Base-by-base conservation (phyloP, 2,888 invertebrate genomes). In the Stenolophus ochropezus region DNA sequence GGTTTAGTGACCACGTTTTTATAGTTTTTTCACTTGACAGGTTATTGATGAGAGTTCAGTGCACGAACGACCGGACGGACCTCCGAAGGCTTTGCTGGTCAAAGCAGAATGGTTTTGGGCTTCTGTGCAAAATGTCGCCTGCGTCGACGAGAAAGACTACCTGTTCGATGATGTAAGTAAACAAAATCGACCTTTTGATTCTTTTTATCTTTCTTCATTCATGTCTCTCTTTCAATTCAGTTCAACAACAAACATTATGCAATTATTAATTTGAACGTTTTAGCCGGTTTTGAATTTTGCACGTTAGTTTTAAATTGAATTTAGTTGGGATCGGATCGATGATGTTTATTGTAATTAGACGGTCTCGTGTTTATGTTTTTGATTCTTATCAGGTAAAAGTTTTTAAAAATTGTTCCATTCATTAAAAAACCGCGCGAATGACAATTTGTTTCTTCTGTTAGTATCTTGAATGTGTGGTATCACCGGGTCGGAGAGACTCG, bases 61-160 rank as follows among this genome's bases (percentile, higher is more conserved):
- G 84, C 94, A 94, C 58, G 95, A 95, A 86, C 86, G 87, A 79
- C 93, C 94, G 80, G 93, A 94, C 83, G 90, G 89, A 75, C 90
- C 92, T 83, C 87, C 89, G 14, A 92, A 93, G 85, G 94, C 95
- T 25, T 94, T 94, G 88, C 91, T 97, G 83, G 94, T 97, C 78
- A 96, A 96, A 89, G 96, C 96, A 4, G 97, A 98, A 91, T 98
- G 98, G 98, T 98, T 98, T 90, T 99, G 98, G 98, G 96, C 96
- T 49, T 97, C 98, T 69, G 96, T 98, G 83, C 98, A 98, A 90
- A 97, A 98, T 91, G 97, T 97, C 86, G 96, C 96, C 84, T 95
- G 96, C 86, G 96, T 97, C 83, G 95, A 96, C 87, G 98, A 98
- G 89, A 94, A 94, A 87, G 95, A 97, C 85, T 97, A 97, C 90